These are phyloP conservation scores for Alligator mississippiensis DNA, from an alignment of 2,113 vertebrate species.

Conservation along the genomic window DNA sequence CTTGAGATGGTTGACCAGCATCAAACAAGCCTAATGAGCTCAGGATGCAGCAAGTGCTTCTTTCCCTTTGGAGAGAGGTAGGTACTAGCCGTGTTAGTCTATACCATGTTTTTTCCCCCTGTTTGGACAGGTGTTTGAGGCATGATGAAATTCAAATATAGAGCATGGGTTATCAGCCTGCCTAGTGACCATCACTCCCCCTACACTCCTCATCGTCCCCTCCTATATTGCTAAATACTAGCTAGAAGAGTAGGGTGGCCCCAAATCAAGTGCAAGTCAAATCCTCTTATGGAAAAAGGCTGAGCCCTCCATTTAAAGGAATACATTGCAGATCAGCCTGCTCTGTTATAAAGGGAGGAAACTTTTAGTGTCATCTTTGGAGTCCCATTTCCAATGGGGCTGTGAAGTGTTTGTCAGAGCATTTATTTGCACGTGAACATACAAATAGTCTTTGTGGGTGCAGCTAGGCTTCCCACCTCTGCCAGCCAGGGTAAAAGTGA, in stretches of 20 bases:
- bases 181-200: not conserved
- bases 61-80: not conserved
- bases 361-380: not conserved
- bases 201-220: not conserved
- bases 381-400: not conserved
- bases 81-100: too few relatives aligned
- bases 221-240: not conserved
- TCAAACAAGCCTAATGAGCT: slow-evolving; percentile 35
- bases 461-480: not conserved
- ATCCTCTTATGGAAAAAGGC: not conserved
- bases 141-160: slow-evolving; percentile 34
- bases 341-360: not conserved
- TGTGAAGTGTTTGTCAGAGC: too few relatives aligned
- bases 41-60: not conserved
- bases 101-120: not conserved
- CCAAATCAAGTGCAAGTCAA: not conserved
- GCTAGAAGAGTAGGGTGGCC: not conserved
- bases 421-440: not conserved
- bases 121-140: slow-evolving; percentile 44
- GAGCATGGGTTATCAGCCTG: slow-evolving; percentile 31
- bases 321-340: not conserved
- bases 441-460: rapidly evolving
- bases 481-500: rapidly evolving
- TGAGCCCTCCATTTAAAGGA: not conserved
- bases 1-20: not conserved